phyloP scores from a whole-genome alignment of 2,113 vertebrate species.

The Callipepla californica region DNA sequence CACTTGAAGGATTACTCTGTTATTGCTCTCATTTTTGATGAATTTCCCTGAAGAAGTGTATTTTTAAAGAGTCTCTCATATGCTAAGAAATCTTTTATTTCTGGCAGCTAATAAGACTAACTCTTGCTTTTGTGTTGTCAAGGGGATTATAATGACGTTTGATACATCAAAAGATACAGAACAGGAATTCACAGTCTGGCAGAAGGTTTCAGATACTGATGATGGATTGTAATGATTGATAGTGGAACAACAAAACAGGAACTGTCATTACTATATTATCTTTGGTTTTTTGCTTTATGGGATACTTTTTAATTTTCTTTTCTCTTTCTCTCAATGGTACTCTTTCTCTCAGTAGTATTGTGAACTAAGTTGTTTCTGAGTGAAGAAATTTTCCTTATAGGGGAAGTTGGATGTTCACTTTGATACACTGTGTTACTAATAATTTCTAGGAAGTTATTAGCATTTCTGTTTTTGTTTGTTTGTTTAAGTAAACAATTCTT shows the following conservation, averaged over 20 bases:
- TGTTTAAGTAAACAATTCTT: neutral
- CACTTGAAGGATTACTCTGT: slow-evolving; percentile 1
- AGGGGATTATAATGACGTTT: neutral
- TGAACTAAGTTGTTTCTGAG: neutral
- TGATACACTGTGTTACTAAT: neutral
- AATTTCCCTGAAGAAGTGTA: slow-evolving; percentile 24
- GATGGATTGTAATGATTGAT: neutral
- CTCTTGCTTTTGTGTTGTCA: slow-evolving; percentile 19
- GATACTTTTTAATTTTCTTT: neutral
- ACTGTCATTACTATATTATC: neutral
- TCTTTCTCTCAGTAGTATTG: neutral
- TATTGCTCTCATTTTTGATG: neutral
- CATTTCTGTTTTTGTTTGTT: neutral
- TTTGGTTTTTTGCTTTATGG: neutral
- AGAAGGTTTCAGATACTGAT: neutral
- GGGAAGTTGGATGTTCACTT: neutral
- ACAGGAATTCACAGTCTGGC: neutral
- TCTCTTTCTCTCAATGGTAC: neutral
- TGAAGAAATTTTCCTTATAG: neutral
- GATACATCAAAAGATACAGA: neutral
- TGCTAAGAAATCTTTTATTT: slow-evolving; percentile 38
- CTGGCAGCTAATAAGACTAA: slow-evolving; percentile 3
- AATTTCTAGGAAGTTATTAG: neutral
- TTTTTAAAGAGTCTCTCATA: slow-evolving; percentile 23
- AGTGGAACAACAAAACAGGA: neutral